Evolutionary conservation across 2,113 vertebrate species (phyloP).

Genomic region (Rallus limicola): DNA sequence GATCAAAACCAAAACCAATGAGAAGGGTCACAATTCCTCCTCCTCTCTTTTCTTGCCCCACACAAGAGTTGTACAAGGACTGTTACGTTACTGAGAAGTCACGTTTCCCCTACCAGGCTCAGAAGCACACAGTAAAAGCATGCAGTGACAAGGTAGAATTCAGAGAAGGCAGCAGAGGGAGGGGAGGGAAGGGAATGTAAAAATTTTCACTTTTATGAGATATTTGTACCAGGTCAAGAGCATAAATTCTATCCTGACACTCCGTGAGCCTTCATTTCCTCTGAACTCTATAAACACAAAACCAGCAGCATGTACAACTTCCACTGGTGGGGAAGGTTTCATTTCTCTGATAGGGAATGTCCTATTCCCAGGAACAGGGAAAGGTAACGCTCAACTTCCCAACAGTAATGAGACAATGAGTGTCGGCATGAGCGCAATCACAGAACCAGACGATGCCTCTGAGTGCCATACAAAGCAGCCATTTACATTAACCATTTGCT

Average conservation of each 20-base stretch:
- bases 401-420: fast-evolving
- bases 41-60: background rate
- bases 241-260: background rate
- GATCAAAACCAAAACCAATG: background rate
- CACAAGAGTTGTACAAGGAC: background rate
- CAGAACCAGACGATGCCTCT: background rate
- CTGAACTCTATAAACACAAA: background rate
- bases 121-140: background rate
- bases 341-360: background rate
- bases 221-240: background rate
- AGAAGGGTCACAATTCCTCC: background rate
- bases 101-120: background rate
- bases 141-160: background rate
- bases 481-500: background rate
- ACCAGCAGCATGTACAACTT: background rate
- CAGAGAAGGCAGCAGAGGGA: background rate
- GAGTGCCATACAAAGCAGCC: background rate
- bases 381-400: background rate
- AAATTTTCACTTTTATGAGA: background rate
- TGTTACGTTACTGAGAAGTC: background rate
- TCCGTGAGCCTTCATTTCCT: background rate
- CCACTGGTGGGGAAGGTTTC: background rate
- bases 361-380: background rate
- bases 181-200: background rate
- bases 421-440: fast-evolving